Evolutionary conservation across 2,888 invertebrate species (phyloP), one percentile per base, ranked within the genome.

Genomic region (Isoperla grammatica): DNA sequence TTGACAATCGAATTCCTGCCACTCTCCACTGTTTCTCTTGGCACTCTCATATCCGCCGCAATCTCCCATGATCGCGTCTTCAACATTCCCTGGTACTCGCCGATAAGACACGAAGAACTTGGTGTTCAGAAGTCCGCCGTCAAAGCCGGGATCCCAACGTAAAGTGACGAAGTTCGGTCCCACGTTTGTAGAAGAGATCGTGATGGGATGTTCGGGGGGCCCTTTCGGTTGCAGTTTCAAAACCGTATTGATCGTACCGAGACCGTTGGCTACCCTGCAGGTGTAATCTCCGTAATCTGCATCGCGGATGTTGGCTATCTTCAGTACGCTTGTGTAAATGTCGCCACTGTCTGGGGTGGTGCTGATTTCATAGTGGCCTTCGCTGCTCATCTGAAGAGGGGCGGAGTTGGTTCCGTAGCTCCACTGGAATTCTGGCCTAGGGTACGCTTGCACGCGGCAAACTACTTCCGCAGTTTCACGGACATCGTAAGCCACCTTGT

Each of bases 341-440:
- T 95, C 94, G 74, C 91, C 90, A 66, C 87, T 86, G 49, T 91
- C 87, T 37, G 83, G 85, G 15, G 85, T 87, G 1, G 90, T 87
- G 67, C 86, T 88, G 46, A 92, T 88, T 70, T 90, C 87, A 73
- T 93, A 93, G 70, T 91, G 90, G 0, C 89, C 90, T 69, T 90
- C 90, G 2, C 88, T 87, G 0, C 88, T 87, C 72, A 88, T 86
- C 64, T 87, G 84, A 43, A 91, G 73, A 0, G 89, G 85, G 0
- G 87, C 84, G 0, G 82, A 78, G 72, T 88, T 88, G 5, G 85
- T 84, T 37, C 87, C 88, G 69, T 85, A 91, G 69, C 84, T 89
- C 95, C 95, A 95, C 69, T 93, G 91, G 74, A 95, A 93, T 71
- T 91, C 91, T 0, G 95, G 94, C 69, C 90, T 88, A 0, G 95